Conservation (phyloP, 2,888 invertebrate genomes). For the Drosophila aldrichi region DNA sequence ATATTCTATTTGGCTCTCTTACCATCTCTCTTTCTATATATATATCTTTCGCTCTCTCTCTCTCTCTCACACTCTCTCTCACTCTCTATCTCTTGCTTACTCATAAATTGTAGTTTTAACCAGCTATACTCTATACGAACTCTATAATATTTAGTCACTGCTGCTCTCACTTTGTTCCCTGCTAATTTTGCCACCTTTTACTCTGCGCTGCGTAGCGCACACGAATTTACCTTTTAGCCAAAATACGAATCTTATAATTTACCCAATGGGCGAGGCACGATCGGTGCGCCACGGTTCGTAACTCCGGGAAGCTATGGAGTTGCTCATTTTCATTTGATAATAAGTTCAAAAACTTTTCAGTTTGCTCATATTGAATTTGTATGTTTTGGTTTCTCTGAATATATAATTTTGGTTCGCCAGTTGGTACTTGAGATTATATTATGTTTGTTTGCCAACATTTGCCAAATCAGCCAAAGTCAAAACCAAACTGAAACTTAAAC, state of each 20-base stretch:
- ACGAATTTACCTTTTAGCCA: slow-evolving; percentile 32
- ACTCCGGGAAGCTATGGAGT: slow-evolving; percentile 1
- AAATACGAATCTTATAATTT: slow-evolving; percentile 44
- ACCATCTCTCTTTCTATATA: slow-evolving; percentile 10
- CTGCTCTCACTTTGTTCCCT: slow-evolving; percentile 26
- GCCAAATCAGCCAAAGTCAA: slow-evolving; percentile 59
- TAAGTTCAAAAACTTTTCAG: slow-evolving; percentile 15
- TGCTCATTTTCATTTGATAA: slow-evolving; percentile 9
- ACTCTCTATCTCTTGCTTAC: slow-evolving; percentile 14
- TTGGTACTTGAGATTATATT: slow-evolving; percentile 11
- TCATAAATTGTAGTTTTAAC: slow-evolving; percentile 42
- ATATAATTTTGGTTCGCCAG: slow-evolving; percentile 32
- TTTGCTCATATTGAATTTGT: background rate
- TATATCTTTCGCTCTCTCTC: background rate
- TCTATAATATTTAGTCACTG: slow-evolving; percentile 38
- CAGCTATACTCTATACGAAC: slow-evolving; percentile 31
- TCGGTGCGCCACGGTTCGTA: slow-evolving; percentile 2
- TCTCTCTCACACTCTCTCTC: slow-evolving; percentile 3
- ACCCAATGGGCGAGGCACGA: slow-evolving; percentile 17
- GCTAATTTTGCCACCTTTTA: slow-evolving; percentile 53
- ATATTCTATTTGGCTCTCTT: background rate
- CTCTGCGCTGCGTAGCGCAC: slow-evolving; percentile 28
- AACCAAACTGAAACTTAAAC: slow-evolving; percentile 53
- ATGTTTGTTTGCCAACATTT: slow-evolving; percentile 30
- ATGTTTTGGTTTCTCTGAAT: slow-evolving; percentile 18